Base-by-base conservation (phyloP, 2,797 vertebrate species). In the Esox lucius region DNA sequence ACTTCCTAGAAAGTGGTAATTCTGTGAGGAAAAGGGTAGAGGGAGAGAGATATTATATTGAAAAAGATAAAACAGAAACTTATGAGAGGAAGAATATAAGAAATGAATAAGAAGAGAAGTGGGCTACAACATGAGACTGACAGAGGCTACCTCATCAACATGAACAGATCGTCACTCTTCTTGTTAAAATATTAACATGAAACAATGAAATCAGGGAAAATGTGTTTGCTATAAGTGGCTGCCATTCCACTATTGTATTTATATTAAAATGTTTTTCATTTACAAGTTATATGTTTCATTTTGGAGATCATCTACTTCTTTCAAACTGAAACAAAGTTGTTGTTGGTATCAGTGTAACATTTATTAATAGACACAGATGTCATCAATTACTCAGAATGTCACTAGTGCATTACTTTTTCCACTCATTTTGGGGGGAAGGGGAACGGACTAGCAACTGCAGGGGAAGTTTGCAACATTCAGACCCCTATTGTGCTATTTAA, bases 401-500 rank as follows among this genome's bases (percentile, higher is more conserved):
- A 46, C 42, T 24, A 24, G 22, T 11, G 56, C 19, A 24, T 61
- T 8, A 3, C n/a, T 26, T 61, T 59, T 59, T 24, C 17, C 11
- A 13, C 22, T 24, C 11, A 22, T 61, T 61, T 24, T 12, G 4
- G 9, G 24, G 56, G 1, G 9, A 61, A 17, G 22, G n/a, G 56
- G 17, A 61, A 24, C 13, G 56, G 64, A 35, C 26, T 2, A 16
- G 15, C 64, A 16, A 17, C 17, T 19, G 64, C 28, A 33, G 28
- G 3, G 26, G 26, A 17, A 2, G 16, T 35, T 33, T 65, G 64
- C 4, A 13, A 53, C 28, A 53, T 17, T 28, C 4, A 1, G 48
- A 53, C 49, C 69, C 13, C 48, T 53, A 70, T 33, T 70, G 69
- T 70, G 48, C 12, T 5, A 12, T 70, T 53, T 26, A 19, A 53